Conservation (phyloP, 2,797 vertebrate species). For the Pseudochromis fuscus region DNA sequence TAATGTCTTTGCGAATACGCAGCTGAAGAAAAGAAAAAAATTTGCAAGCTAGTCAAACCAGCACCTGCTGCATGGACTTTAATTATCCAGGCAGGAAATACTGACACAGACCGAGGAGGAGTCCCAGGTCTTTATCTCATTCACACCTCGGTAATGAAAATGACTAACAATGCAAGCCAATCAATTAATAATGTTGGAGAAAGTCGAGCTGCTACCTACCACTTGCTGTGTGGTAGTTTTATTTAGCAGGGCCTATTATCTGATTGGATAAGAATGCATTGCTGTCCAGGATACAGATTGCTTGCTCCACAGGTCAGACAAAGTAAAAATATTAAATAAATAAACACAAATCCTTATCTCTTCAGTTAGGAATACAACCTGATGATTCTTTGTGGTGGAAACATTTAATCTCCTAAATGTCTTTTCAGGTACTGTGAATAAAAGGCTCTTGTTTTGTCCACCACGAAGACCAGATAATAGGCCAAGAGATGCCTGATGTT, state of each 20-base stretch:
- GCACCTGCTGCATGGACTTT: constrained; percentile 68
- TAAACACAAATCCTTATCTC: too few species aligned
- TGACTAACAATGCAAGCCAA: constrained; percentile 31
- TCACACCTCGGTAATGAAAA: constrained; percentile 53
- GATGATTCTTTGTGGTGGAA: neutral
- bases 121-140: constrained; percentile 55
- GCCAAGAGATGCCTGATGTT: neutral
- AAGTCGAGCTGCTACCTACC: constrained; percentile 15
- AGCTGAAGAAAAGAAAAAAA: constrained; percentile 43
- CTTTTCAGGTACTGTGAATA: constrained; percentile 9
- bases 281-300: constrained; percentile 9
- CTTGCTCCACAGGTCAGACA: too few species aligned
- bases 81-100: constrained; percentile 72
- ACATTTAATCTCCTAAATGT: constrained; percentile 22
- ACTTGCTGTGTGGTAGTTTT: constrained; percentile 31
- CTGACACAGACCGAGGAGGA: constrained; percentile 44
- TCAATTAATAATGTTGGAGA: constrained; percentile 49
- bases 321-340: too few species aligned
- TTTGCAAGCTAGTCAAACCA: constrained; percentile 57
- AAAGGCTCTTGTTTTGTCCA: neutral
- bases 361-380: constrained; percentile 1
- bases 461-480: too few species aligned
- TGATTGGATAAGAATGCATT: constrained; percentile 42
- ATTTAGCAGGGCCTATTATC: constrained; percentile 20
- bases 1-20: constrained; percentile 5